Evolutionary conservation across 2,888 invertebrate genomes (phyloP), one percentile per base, ranked within the genome.

Genomic region (Acheta domesticus): DNA sequence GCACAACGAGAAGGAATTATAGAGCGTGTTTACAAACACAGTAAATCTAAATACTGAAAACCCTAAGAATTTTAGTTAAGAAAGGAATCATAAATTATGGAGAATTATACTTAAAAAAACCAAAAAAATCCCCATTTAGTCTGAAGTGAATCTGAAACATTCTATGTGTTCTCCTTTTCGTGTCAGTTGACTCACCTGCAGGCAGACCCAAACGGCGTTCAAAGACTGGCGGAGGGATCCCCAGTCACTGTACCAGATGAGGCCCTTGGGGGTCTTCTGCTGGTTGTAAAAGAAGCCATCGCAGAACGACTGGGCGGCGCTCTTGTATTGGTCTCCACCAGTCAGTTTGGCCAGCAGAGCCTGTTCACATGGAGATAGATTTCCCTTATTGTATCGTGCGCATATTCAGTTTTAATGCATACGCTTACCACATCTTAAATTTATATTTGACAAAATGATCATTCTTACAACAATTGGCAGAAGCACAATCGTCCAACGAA

Each of bases 151-250:
- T 5, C 8, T 8, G 36, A 36, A 36, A 36, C 1, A 8, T 36
- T 0, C 36, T 36, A 8, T 36, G 8, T 8, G 5, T 0, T 36
- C 8, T 8, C 36, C 36, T 36, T 36, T 5, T 36, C 5, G 8
- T 8, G 1, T 36, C 36, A 36, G 14, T 62, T 8, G 62, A 16
- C 62, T 23, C 78, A 83, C 83, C 81, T 82, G 82, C 21, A 84
- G 83, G 49, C 84, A 83, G 77, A 84, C 80, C 77, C 83, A 83
- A 11, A 83, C 84, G 16, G 81, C 82, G 78, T 85, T 85, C 36
- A 83, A 80, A 8, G 49, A 21, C 14, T 49, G 48, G 19, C 12
- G n/a, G 0, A 79, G 76, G 2, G 79, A 49, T 20, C 77, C 79
- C 23, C 23, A 75, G 20, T 77, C 50, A 0, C 23, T 20, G 49